Evolutionary conservation across 2,113 vertebrate genomes (phyloP).

Genomic region (Microcebus ravelobensis): DNA sequence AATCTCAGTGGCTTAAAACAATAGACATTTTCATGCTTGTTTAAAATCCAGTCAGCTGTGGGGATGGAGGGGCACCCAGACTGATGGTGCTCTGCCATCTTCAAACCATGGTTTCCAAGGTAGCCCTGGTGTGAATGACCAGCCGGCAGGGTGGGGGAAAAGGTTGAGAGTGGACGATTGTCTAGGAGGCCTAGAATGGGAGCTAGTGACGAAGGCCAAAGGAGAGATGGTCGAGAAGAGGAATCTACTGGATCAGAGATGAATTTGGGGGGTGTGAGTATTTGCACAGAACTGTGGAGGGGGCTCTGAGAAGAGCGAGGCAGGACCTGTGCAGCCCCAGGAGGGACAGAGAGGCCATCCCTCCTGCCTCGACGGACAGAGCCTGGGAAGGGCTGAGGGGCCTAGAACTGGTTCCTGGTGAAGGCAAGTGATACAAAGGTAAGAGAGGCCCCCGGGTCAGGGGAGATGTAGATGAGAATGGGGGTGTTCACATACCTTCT

Average conservation of each 20-base stretch:
- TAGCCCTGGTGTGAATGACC: neutral
- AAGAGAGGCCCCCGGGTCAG: neutral
- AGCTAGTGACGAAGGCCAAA: neutral
- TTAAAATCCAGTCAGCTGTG: neutral
- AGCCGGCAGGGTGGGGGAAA: neutral
- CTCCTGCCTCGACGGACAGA: neutral
- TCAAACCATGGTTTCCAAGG: neutral
- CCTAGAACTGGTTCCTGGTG: neutral
- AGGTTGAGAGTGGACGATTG: neutral
- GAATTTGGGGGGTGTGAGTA: neutral
- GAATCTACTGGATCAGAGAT: neutral
- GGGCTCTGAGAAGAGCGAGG: neutral
- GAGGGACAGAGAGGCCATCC: neutral
- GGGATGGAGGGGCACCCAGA: neutral
- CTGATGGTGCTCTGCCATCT: neutral
- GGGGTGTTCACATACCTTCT: neutral
- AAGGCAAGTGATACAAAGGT: neutral
- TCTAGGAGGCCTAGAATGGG: neutral
- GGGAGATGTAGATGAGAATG: neutral
- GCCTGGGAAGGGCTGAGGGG: neutral
- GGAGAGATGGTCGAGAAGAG: neutral
- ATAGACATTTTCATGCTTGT: neutral
- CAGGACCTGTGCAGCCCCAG: neutral
- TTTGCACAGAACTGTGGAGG: neutral
- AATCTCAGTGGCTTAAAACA: constrained; percentile 4